A percentile compares a stretch with the other conserved stretches of the same genome.
Evolutionary conservation across 2,888 invertebrate species (phyloP).

Genomic region (Drosophila affinis): DNA sequence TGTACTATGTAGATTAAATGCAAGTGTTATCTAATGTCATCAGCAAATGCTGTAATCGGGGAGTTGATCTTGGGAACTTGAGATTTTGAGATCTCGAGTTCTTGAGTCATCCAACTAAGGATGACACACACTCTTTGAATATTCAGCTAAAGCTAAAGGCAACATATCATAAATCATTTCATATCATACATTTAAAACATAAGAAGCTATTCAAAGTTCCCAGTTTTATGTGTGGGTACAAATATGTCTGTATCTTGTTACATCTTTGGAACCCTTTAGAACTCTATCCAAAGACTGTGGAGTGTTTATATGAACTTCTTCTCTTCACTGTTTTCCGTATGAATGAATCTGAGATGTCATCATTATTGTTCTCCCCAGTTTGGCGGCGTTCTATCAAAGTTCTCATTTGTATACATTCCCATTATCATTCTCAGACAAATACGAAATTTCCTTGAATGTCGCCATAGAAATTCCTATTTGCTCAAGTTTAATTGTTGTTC

Average conservation of each 20-base stretch:
- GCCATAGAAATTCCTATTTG: conserved; percentile 35
- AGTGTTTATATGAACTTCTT: background rate
- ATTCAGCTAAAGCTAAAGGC: conserved; percentile 2
- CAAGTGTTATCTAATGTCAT: conserved; percentile 26
- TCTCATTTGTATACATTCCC: conserved; percentile 13
- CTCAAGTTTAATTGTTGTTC: conserved; percentile 32
- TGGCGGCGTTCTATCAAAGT: conserved; percentile 31
- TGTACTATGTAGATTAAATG: conserved; percentile 15
- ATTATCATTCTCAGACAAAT: conserved; percentile 8
- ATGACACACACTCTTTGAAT: conserved; percentile 1
- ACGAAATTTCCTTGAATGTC: conserved; percentile 37
- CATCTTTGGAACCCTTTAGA: background rate
- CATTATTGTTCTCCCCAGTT: background rate
- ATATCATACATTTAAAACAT: background rate
- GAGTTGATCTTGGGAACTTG: conserved; percentile 29
- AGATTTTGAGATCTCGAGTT: background rate
- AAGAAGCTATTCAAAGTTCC: background rate
- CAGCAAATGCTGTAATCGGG: conserved; percentile 31
- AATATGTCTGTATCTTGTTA: background rate
- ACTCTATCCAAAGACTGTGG: background rate
- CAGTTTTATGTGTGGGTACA: no score
- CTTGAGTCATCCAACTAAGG: background rate
- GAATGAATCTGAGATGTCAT: conserved; percentile 5
- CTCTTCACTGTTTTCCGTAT: conserved; percentile 1
- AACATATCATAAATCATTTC: background rate